phyloP scores from a whole-genome alignment of 2,113 vertebrate genomes.

The Pelusios castaneus region DNA sequence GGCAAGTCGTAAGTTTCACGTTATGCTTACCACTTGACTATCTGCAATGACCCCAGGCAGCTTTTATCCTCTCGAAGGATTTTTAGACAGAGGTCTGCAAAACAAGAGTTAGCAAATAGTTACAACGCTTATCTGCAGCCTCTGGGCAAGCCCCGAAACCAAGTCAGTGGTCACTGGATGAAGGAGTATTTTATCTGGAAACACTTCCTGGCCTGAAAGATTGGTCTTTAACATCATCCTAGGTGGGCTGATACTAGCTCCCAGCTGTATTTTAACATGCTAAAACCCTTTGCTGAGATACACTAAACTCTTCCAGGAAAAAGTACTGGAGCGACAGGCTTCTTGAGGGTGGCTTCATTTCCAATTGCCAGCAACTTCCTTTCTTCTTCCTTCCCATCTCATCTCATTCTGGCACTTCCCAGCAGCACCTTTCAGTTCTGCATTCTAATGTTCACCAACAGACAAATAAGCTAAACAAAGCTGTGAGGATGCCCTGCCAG shows the following conservation, averaged over 20 bases:
- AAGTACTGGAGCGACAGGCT: too few relatives aligned
- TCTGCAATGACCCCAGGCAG: conserved; percentile 77
- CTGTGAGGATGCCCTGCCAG: neutral
- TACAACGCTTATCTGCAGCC: conserved; percentile 32
- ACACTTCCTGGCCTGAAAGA: conserved; percentile 27
- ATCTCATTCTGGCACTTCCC: neutral
- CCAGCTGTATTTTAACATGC: conserved; percentile 27
- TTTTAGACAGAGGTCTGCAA: conserved; percentile 79
- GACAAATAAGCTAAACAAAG: rapidly evolving
- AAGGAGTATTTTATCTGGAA: conserved; percentile 7
- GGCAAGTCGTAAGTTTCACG: conserved; percentile 46
- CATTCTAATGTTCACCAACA: neutral
- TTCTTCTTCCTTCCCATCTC: neutral
- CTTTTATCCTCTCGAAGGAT: conserved; percentile 81
- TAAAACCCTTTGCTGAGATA: neutral
- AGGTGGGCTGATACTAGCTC: conserved; percentile 38
- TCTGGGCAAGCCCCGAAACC: conserved; percentile 42
- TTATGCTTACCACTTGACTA: conserved; percentile 82
- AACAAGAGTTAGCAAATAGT: conserved; percentile 67
- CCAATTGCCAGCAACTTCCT: too few relatives aligned
- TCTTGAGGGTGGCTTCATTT: too few relatives aligned
- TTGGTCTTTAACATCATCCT: neutral
- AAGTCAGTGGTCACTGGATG: conserved; percentile 2
- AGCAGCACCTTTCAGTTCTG: too few relatives aligned
- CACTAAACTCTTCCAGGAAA: neutral